A percentile compares a stretch with the other conserved stretches of the same genome.
Evolutionary conservation across 2,797 vertebrate species (phyloP).

Genomic region (Siniperca undulata): DNA sequence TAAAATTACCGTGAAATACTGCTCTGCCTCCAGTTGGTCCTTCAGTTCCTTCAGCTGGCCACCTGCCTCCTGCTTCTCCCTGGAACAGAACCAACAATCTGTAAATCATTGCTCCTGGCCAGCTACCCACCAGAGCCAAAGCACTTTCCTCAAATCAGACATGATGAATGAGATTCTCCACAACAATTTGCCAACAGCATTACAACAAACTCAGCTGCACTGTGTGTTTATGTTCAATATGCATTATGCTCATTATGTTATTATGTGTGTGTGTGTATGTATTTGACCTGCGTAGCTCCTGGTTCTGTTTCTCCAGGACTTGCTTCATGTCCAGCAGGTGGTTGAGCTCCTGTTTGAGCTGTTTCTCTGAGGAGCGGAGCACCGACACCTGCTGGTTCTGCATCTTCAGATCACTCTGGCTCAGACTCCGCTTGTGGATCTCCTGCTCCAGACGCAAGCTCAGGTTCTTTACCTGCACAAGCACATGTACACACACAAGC

Average conservation of each 20-base stretch:
- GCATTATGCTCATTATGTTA: neutral
- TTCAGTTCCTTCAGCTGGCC: constrained; percentile 96
- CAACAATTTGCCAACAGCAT: constrained; percentile 19
- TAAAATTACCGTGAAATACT: constrained; percentile 93
- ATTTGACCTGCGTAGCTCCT: constrained; percentile 92
- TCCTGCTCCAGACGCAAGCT: constrained; percentile 94
- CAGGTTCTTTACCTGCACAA: constrained; percentile 89
- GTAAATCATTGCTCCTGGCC: constrained; percentile 56
- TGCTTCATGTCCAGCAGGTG: constrained; percentile 94
- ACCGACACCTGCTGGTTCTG: constrained; percentile 93
- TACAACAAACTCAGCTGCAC: neutral
- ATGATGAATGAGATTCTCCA: constrained; percentile 27
- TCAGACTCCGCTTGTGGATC: constrained; percentile 91
- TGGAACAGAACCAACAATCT: constrained; percentile 77
- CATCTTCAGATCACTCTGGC: constrained; percentile 93
- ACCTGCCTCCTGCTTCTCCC: constrained; percentile 94
- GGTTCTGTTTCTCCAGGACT: constrained; percentile 93
- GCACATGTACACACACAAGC: neutral
- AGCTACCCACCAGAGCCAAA: constrained; percentile 48
- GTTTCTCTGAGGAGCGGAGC: constrained; percentile 93
- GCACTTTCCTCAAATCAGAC: constrained; percentile 43
- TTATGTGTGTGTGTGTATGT: neutral
- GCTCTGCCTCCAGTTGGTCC: constrained; percentile 96
- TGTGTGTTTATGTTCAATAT: neutral
- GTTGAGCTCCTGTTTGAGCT: constrained; percentile 96